These are phyloP conservation scores for Calcarius lapponicus DNA, from an alignment of 2,797 vertebrate species.

Conservation along the genomic window DNA sequence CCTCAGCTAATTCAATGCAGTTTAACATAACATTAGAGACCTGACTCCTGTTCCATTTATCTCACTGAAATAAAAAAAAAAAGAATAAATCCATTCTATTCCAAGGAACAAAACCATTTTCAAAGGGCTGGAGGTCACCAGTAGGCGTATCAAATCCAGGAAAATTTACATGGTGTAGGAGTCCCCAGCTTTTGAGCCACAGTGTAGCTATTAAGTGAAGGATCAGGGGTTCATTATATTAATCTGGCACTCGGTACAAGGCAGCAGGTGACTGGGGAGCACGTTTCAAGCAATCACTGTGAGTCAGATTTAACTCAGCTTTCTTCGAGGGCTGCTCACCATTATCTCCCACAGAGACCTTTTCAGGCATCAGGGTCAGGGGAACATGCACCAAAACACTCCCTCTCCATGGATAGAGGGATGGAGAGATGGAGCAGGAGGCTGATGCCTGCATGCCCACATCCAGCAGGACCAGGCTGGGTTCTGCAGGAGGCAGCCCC, in stretches of 20 bases:
- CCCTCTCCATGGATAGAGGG: not conserved
- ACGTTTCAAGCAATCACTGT: not conserved
- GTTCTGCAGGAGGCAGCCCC: not conserved
- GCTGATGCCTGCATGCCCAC: accelerated
- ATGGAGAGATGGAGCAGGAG: not conserved
- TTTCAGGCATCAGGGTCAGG: not conserved
- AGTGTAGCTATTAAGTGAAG: slow-evolving; percentile 50
- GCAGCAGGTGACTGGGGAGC: slow-evolving; percentile 53
- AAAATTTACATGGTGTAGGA: slow-evolving; percentile 62
- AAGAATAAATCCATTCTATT: slow-evolving; percentile 20
- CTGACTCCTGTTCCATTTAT: not conserved
- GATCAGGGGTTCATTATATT: slow-evolving; percentile 48
- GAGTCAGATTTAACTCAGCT: slow-evolving; percentile 28
- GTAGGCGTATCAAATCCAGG: slow-evolving; percentile 58
- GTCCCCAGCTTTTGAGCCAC: slow-evolving; percentile 51
- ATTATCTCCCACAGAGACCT: not conserved
- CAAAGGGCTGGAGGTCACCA: slow-evolving; percentile 26
- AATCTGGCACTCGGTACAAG: slow-evolving; percentile 5
- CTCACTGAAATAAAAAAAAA: not conserved
- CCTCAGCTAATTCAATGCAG: not conserved
- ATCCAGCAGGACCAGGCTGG: not conserved
- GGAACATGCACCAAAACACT: not conserved
- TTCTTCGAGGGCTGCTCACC: not conserved
- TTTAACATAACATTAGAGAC: not conserved
- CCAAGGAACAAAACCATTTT: not conserved